These are phyloP conservation scores for Pseudochirops cupreus DNA, from an alignment of 2,797 vertebrate species.

Conservation along the genomic window DNA sequence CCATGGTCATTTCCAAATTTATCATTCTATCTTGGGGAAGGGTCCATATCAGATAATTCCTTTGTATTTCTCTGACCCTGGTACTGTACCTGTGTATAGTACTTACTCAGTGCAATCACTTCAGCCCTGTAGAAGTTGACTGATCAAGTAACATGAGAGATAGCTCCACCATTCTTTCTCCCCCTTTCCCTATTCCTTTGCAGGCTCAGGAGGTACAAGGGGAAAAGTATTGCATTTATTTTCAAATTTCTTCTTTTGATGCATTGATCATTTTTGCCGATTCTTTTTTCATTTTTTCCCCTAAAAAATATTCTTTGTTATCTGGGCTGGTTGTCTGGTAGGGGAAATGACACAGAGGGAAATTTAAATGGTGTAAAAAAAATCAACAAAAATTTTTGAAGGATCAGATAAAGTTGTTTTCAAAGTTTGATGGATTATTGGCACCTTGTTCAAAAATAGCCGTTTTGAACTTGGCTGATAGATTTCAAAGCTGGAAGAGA, in stretches of 20 bases:
- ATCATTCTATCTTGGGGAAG: neutral
- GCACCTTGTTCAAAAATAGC: neutral
- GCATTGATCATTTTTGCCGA: neutral
- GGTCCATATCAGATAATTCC: neutral
- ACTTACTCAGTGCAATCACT: neutral
- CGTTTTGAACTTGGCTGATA: neutral
- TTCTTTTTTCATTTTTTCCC: neutral
- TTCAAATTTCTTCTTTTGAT: neutral
- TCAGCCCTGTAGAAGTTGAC: neutral
- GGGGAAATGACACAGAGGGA: neutral
- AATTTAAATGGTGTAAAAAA: neutral
- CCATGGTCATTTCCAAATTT: neutral
- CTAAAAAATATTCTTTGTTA: neutral
- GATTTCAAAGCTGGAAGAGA: neutral
- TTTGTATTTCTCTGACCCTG: neutral
- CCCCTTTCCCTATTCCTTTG: neutral
- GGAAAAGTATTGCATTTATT: neutral
- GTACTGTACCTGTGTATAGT: neutral
- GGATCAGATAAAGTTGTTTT: neutral
- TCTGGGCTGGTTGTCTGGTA: neutral
- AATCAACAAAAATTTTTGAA: neutral
- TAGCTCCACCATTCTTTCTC: neutral
- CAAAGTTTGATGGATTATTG: neutral
- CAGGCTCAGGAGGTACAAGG: neutral
- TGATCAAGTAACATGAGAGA: neutral